These are phyloP conservation scores for Sebastes variabilis DNA, from an alignment of 2,797 vertebrate genomes.

Conservation along the genomic window DNA sequence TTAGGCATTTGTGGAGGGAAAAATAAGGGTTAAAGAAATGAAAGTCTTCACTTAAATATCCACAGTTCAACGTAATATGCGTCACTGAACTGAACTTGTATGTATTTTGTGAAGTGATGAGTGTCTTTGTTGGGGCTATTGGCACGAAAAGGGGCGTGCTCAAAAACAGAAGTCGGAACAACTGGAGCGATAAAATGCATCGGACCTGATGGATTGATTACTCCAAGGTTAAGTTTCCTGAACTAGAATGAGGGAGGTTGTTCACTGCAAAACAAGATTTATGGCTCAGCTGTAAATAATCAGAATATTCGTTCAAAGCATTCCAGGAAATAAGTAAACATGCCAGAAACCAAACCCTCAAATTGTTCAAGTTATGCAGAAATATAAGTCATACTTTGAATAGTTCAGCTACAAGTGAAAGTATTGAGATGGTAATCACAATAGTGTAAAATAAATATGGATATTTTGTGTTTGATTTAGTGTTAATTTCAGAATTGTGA, in stretches of 20 bases:
- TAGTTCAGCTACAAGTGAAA: not conserved
- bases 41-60: not conserved
- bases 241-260: not conserved
- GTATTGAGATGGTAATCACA: not conserved
- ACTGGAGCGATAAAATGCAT: constrained; percentile 37
- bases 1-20: not conserved
- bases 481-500: not conserved
- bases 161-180: constrained; percentile 46
- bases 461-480: not conserved
- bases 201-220: constrained; percentile 31
- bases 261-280: not conserved
- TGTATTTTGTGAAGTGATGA: constrained; percentile 7
- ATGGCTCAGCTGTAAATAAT: constrained; percentile 11
- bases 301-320: not conserved
- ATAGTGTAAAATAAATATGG: not conserved
- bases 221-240: constrained; percentile 37
- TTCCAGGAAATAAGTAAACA: not conserved
- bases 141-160: not conserved
- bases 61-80: not conserved
- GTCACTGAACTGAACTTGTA: not conserved
- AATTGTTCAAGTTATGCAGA: not conserved
- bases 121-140: constrained; percentile 34
- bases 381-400: not conserved
- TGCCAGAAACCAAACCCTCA: not conserved
- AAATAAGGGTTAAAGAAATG: not conserved